Conservation (phyloP, 2,113 vertebrate genomes). For the Vombatus ursinus region DNA sequence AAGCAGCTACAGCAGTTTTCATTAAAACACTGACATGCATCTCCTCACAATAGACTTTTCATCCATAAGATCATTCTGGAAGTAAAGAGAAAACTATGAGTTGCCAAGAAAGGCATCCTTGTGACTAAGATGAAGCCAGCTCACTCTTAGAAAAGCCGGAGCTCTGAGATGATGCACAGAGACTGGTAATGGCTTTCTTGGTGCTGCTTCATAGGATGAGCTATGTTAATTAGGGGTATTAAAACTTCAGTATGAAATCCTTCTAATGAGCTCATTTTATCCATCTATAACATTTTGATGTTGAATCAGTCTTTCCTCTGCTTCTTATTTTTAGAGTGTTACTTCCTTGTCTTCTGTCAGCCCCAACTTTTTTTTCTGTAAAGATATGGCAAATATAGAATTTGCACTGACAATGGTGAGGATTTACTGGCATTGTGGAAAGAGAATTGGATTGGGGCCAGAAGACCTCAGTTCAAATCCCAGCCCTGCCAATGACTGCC, state of each 20-base stretch:
- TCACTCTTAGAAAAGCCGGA: conserved; percentile 52
- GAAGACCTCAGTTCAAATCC: background rate
- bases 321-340: background rate
- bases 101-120: conserved; percentile 43
- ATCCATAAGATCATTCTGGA: conserved; percentile 24
- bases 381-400: background rate
- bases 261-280: conserved; percentile 55
- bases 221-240: conserved; percentile 52
- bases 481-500: background rate
- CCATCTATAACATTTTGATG: background rate
- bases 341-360: conserved; percentile 31
- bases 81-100: conserved; percentile 26
- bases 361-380: background rate
- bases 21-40: background rate
- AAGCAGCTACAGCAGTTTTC: background rate
- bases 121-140: conserved; percentile 36
- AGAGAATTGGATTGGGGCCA: background rate
- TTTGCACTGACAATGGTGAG: conserved; percentile 20
- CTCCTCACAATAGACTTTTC: conserved; percentile 9
- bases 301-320: background rate
- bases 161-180: conserved; percentile 44
- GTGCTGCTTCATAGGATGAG: conserved; percentile 39
- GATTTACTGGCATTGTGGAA: conserved; percentile 22
- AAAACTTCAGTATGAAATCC: conserved; percentile 39
- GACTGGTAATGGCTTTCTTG: conserved; percentile 46